Conservation (phyloP, 2,797 vertebrate species). For the Sebastes nivosus region DNA sequence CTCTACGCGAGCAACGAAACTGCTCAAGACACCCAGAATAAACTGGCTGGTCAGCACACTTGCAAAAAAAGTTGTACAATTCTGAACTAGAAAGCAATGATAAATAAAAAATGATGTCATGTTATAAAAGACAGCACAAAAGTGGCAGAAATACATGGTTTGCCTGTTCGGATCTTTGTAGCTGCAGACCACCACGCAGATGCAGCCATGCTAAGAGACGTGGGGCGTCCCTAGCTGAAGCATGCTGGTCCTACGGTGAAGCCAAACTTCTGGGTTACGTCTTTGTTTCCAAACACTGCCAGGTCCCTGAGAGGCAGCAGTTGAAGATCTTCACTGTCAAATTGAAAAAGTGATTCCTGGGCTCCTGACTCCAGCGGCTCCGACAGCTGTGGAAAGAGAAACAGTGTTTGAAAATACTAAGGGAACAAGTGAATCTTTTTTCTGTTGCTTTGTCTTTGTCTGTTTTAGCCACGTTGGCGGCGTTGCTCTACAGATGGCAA, state of each 20-base stretch:
- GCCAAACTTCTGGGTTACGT: slow-evolving; percentile 79
- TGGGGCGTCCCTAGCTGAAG: slow-evolving; percentile 79
- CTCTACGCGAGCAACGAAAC: background rate
- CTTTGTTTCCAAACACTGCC: slow-evolving; percentile 80
- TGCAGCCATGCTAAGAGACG: background rate
- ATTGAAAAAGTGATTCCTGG: slow-evolving; percentile 82
- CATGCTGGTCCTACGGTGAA: slow-evolving; percentile 87
- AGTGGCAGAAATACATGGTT: background rate
- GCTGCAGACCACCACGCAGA: background rate
- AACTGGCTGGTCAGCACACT: background rate
- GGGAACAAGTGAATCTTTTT: background rate
- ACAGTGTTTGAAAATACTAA: background rate
- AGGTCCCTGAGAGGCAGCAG: slow-evolving; percentile 87
- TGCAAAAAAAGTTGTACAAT: background rate
- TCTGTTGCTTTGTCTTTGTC: background rate
- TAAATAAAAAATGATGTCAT: background rate
- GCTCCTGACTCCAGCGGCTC: slow-evolving; percentile 67
- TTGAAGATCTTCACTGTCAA: slow-evolving; percentile 82
- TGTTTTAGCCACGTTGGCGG: too few species aligned
- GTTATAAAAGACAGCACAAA: background rate
- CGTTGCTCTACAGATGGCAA: background rate
- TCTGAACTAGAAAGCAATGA: background rate
- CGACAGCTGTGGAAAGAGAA: slow-evolving; percentile 38
- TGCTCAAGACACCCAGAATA: background rate
- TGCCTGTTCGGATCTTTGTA: background rate